These are phyloP conservation scores for Cephus nigrinus DNA, from an alignment of 2,888 invertebrate species.

Conservation along the genomic window DNA sequence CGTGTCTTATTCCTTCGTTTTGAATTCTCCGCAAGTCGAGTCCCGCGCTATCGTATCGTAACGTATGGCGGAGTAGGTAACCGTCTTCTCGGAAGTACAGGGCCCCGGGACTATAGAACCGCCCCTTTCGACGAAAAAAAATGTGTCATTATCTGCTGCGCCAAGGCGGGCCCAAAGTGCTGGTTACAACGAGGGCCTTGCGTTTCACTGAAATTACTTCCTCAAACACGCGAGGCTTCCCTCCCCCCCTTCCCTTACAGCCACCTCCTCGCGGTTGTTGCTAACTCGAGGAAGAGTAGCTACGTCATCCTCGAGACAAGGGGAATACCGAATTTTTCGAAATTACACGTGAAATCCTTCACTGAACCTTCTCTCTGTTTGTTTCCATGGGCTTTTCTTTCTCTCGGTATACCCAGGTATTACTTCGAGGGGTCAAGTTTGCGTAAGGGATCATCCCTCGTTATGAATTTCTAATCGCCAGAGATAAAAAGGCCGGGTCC, in stretches of 20 bases:
- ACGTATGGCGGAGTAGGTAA: background rate
- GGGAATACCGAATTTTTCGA: background rate
- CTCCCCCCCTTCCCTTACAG: constrained; percentile 4
- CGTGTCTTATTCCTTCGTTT: background rate
- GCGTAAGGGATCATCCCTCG: background rate
- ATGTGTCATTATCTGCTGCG: constrained; percentile 5
- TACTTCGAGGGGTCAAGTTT: background rate
- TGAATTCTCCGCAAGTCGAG: background rate
- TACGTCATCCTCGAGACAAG: background rate
- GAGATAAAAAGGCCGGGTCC: background rate
- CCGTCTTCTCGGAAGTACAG: background rate
- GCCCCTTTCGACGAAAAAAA: background rate
- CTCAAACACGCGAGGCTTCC: constrained; percentile 21
- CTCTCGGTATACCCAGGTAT: background rate
- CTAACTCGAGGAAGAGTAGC: background rate
- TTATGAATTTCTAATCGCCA: background rate
- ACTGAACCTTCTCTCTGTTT: background rate
- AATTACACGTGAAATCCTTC: background rate
- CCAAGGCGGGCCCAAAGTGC: constrained; percentile 19
- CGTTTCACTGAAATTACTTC: constrained; percentile 37
- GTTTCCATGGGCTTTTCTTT: background rate
- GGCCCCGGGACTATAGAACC: background rate
- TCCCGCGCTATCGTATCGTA: background rate
- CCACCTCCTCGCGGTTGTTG: background rate
- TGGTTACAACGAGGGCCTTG: constrained; percentile 18